Evolutionary conservation across 1,140 invertebrate genomes (phyloP), one percentile per base, ranked within the genome.

Genomic region (Argopecten irradians): DNA sequence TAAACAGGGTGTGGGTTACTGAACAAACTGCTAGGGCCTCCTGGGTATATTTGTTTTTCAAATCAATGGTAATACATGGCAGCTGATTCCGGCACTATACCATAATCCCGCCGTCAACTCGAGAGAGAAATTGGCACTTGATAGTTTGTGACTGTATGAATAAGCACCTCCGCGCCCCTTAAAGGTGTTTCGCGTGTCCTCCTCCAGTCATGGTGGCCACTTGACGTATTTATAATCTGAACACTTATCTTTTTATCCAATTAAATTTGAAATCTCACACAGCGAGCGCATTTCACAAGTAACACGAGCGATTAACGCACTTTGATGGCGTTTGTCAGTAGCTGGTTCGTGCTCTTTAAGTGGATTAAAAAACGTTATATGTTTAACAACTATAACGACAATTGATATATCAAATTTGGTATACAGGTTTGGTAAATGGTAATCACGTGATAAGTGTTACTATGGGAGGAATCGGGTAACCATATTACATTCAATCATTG

Each of bases 231-330:
- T 71, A 71, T 71, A 71, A 71, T 71, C 55, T 71, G 19, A 71
- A 71, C n/a, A 71, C 55, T 71, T 71, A 71, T 71, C 55, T 71
- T 71, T 71, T 71, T 71, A 71, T 71, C 55, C 55, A 71, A 71
- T 71, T 71, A 71, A 71, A 71, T 71, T n/a, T 71, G 55, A 71
- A 71, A 71, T 71, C 55, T 28, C 55, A 71, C 55, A 71, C 55
- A n/a, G 55, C 55, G 55, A 71, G 22, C n/a, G 5, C n/a, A 71
- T 71, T 71, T 71, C n/a, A 71, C 55, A 28, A 28, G 5, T 71
- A 71, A 71, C 55, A 3, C 13, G 22, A 28, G 28, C 55, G 55
- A 71, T 71, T 71, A 28, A 71, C 55, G 55, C 19, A 28, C 55
- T 71, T 71, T 71, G 55, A 71, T 71, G 8, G 8, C 55, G n/a